Conservation (phyloP, 2,113 vertebrate genomes). For the Ciconia boyciana region DNA sequence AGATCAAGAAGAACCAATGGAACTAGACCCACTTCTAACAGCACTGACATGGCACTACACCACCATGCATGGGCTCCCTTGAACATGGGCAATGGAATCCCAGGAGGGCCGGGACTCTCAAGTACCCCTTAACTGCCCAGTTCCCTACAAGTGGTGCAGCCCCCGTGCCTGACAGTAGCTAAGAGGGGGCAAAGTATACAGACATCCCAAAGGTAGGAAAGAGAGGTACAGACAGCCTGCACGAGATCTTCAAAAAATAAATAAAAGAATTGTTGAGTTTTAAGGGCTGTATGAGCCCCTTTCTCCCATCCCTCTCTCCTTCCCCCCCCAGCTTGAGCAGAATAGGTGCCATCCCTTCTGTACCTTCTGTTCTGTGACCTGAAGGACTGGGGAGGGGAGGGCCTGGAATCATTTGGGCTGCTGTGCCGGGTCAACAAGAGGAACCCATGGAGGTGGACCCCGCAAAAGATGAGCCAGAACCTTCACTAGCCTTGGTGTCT, state of each 20-base stretch:
- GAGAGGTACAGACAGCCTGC: neutral
- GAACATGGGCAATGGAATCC: neutral
- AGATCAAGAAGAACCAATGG: neutral
- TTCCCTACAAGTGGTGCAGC: neutral
- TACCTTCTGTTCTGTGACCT: no score
- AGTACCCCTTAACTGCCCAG: neutral
- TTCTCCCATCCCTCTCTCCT: neutral
- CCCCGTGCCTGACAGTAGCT: neutral
- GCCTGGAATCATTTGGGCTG: neutral
- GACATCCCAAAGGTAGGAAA: no score
- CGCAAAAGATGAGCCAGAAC: neutral
- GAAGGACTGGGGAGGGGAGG: neutral
- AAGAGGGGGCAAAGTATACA: neutral
- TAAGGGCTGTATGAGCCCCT: neutral
- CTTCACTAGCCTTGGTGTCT: neutral
- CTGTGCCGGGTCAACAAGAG: neutral
- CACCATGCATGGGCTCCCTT: neutral
- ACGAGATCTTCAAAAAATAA: neutral
- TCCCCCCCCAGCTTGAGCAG: neutral
- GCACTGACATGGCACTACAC: neutral
- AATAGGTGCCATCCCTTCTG: neutral
- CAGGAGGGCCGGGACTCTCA: neutral
- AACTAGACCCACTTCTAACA: neutral
- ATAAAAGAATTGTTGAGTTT: neutral
- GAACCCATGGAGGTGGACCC: no score